Conservation (phyloP, 2,797 vertebrate species). For the Simalia tracyae region DNA sequence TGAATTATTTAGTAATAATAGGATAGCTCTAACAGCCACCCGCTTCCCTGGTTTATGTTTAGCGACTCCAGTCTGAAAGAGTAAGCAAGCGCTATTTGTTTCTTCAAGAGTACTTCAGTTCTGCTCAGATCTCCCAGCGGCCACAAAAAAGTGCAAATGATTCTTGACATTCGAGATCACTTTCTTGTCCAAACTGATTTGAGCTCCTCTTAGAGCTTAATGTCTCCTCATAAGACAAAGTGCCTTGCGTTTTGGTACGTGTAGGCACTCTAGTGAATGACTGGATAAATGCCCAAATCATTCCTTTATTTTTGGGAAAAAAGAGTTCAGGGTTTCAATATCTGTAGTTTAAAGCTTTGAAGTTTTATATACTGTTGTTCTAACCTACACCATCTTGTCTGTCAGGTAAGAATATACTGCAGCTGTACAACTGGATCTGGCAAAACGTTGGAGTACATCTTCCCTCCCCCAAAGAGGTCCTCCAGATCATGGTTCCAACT, state of each 20-base stretch:
- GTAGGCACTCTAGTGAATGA: neutral
- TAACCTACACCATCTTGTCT: neutral
- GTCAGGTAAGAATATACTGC: neutral
- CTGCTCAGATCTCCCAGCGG: neutral
- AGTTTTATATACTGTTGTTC: neutral
- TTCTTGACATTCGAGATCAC: neutral
- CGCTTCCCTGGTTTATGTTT: slow-evolving; percentile 34
- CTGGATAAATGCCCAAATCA: neutral
- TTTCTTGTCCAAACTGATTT: neutral
- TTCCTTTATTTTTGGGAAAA: neutral
- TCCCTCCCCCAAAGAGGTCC: neutral
- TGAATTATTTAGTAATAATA: slow-evolving; percentile 66
- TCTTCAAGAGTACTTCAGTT: neutral
- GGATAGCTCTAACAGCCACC: slow-evolving; percentile 50
- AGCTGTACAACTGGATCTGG: neutral
- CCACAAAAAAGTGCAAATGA: neutral
- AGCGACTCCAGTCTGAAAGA: slow-evolving; percentile 36
- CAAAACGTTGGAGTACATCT: neutral
- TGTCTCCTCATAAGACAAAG: neutral
- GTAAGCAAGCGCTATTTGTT: neutral
- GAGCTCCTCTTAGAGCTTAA: neutral
- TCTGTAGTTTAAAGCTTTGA: neutral
- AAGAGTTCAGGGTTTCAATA: neutral
- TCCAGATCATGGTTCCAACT: neutral
- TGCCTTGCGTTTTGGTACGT: neutral